Evolutionary conservation across 2,888 invertebrate genomes (phyloP).

Genomic region (Masnerella sp.): DNA sequence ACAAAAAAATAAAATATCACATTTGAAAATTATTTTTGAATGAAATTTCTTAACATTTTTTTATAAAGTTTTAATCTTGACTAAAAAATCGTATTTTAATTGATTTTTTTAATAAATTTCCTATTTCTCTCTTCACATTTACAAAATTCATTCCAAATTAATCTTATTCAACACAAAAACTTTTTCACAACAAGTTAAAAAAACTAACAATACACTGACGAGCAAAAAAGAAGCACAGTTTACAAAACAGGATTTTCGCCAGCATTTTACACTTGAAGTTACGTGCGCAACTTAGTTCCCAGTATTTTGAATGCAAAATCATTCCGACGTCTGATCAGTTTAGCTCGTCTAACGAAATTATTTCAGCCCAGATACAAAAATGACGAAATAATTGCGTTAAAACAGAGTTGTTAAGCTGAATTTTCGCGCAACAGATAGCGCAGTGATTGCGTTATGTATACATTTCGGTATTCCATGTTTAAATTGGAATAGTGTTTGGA

Average conservation of each 20-base stretch:
- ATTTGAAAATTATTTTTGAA: too few species aligned
- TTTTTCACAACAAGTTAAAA: too few species aligned
- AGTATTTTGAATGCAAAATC: conserved; percentile 34
- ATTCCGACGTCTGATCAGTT: conserved; percentile 29
- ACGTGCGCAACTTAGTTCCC: conserved; percentile 19
- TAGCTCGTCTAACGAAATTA: conserved; percentile 26
- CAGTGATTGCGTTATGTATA: conserved; percentile 25
- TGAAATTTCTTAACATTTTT: too few species aligned
- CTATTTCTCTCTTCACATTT: too few species aligned
- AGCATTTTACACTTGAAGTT: conserved; percentile 13
- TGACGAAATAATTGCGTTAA: conserved; percentile 28
- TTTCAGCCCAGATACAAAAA: conserved; percentile 28
- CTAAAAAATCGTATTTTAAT: too few species aligned
- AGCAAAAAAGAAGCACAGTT: too few species aligned
- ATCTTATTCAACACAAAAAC: too few species aligned
- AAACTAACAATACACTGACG: too few species aligned
- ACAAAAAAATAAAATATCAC: too few species aligned
- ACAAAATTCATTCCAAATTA: too few species aligned
- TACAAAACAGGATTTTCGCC: background rate
- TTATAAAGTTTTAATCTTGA: too few species aligned
- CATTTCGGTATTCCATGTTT: conserved; percentile 22
- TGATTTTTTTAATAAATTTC: too few species aligned
- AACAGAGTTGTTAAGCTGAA: conserved; percentile 27
- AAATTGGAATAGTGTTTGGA: conserved; percentile 23
- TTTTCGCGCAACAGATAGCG: conserved; percentile 27